Evolutionary conservation across 2,888 invertebrate species (phyloP).

Genomic region (Cephus spinipes): DNA sequence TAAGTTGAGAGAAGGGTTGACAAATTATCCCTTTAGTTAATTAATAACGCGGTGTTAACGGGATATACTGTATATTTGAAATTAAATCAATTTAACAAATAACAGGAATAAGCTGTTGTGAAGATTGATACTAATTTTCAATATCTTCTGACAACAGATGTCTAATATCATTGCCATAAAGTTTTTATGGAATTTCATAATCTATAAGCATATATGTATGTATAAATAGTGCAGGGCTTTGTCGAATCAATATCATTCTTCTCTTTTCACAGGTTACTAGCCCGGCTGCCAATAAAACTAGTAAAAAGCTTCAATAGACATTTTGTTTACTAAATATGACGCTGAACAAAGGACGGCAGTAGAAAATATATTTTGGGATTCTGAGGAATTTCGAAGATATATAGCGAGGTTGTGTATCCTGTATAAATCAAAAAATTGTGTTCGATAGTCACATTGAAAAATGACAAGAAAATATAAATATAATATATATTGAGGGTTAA

Average conservation of each 20-base stretch:
- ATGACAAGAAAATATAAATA: neutral
- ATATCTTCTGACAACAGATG: too few relatives aligned
- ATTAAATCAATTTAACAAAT: constrained; percentile 23
- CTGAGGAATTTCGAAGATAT: neutral
- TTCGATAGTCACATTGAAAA: neutral
- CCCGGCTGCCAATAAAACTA: neutral
- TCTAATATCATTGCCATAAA: neutral
- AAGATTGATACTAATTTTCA: too few relatives aligned
- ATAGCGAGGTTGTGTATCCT: neutral
- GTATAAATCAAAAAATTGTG: neutral
- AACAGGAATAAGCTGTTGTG: too few relatives aligned
- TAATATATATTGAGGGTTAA: neutral
- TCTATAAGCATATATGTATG: neutral
- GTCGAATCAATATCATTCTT: neutral
- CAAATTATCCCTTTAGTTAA: neutral
- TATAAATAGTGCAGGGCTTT: neutral
- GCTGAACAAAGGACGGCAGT: neutral
- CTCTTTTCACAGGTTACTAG: neutral
- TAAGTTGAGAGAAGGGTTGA: neutral
- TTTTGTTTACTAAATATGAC: neutral
- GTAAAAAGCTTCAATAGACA: neutral
- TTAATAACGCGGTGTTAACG: neutral
- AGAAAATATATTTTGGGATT: neutral
- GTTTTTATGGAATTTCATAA: neutral
- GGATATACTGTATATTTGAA: constrained; percentile 26